phyloP scores from a whole-genome alignment of 2,888 invertebrate genomes.

The Dusona sp. region DNA sequence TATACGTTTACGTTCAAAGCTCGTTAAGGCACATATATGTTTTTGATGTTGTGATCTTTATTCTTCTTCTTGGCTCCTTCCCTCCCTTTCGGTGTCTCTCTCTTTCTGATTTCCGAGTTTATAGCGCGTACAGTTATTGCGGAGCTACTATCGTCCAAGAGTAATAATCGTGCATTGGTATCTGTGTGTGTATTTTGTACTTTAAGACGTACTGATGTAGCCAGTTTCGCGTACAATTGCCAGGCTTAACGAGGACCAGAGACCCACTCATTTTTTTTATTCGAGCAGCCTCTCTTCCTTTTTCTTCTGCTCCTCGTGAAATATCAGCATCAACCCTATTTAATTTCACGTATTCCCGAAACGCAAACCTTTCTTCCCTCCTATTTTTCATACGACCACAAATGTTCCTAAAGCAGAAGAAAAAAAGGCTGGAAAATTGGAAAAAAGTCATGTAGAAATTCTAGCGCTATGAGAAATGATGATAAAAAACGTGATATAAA shows the following conservation, averaged over 20 bases:
- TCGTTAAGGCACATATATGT: slow-evolving; percentile 51
- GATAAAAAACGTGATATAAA: slow-evolving; percentile 43
- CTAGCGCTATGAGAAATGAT: slow-evolving; percentile 26
- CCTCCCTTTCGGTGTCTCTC: not conserved
- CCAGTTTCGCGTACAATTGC: slow-evolving; percentile 43
- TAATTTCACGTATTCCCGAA: slow-evolving; percentile 28
- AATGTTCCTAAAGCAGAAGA: not conserved
- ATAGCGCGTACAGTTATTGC: slow-evolving; percentile 23
- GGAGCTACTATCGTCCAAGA: slow-evolving; percentile 4
- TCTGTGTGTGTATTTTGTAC: slow-evolving; percentile 21
- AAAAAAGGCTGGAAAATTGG: not conserved
- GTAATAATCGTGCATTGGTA: slow-evolving; percentile 14
- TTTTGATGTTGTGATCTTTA: slow-evolving; percentile 12
- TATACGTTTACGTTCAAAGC: slow-evolving; percentile 47
- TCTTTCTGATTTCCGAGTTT: slow-evolving; percentile 59
- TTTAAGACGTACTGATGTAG: slow-evolving; percentile 36
- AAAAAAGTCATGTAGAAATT: not conserved
- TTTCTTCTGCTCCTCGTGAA: not conserved
- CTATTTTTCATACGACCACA: slow-evolving; percentile 11
- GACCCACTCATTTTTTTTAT: slow-evolving; percentile 39
- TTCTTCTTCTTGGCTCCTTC: not conserved
- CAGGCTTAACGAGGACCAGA: slow-evolving; percentile 57
- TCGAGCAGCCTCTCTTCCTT: slow-evolving; percentile 30
- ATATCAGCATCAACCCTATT: slow-evolving; percentile 34
- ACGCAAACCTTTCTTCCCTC: slow-evolving; percentile 5